Percentiles rank a stretch among this genome's conserved stretches.
phyloP scores from a whole-genome alignment of 2,888 invertebrate species.

The Dastarcus helophoroides region DNA sequence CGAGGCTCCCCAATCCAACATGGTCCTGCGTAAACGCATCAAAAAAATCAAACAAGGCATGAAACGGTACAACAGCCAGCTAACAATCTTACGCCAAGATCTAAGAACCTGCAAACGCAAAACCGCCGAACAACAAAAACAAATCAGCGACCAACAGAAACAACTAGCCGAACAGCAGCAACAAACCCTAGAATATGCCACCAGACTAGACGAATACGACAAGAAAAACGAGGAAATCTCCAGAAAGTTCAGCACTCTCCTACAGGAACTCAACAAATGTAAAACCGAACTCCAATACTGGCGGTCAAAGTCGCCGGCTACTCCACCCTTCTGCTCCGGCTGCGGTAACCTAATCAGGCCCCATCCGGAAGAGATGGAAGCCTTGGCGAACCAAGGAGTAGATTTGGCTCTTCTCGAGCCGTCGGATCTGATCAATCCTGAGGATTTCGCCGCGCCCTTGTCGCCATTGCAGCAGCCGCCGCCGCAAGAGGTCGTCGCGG shows the following conservation, averaged over 20 bases:
- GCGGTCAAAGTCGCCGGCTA: slow-evolving; percentile 78
- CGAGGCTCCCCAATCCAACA: slow-evolving; percentile 66
- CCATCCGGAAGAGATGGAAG: slow-evolving; percentile 48
- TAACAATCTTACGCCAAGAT: slow-evolving; percentile 67
- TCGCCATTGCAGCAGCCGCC: not conserved
- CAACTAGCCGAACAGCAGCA: slow-evolving; percentile 62
- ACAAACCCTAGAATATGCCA: slow-evolving; percentile 67
- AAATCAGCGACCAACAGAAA: slow-evolving; percentile 66
- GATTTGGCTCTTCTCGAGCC: slow-evolving; percentile 9
- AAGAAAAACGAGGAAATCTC: slow-evolving; percentile 86
- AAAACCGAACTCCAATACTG: slow-evolving; percentile 86
- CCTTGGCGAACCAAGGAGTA: slow-evolving; percentile 47
- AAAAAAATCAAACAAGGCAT: slow-evolving; percentile 81
- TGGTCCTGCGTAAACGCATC: slow-evolving; percentile 76
- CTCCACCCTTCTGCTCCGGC: slow-evolving; percentile 56
- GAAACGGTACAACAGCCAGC: slow-evolving; percentile 77
- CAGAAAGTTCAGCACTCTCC: slow-evolving; percentile 75
- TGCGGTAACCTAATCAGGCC: slow-evolving; percentile 54
- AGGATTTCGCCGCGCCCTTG: not conserved
- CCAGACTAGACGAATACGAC: slow-evolving; percentile 77
- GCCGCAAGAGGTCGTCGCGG: not conserved
- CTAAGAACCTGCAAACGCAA: slow-evolving; percentile 70
- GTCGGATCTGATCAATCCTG: slow-evolving; percentile 6
- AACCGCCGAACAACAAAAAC: slow-evolving; percentile 75
- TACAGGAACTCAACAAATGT: slow-evolving; percentile 83